These are phyloP conservation scores for Spongilla lacustris DNA, from an alignment of 37 sponge, comb jelly and placozoan species.

Conservation along the genomic window DNA sequence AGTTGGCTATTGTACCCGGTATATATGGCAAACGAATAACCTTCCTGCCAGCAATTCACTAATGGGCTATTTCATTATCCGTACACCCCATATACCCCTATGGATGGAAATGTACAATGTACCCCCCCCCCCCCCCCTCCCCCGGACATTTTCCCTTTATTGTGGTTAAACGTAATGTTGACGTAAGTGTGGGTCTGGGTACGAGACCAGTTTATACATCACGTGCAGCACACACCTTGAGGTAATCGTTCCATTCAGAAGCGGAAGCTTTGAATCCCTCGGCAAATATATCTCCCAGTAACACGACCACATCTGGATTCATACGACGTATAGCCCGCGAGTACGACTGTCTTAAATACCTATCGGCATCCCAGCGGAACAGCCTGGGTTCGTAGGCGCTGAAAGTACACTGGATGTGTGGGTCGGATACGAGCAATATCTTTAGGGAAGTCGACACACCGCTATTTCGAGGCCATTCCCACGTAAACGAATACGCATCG, in stretches of 20 bases:
- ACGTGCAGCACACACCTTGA: conserved; percentile 26
- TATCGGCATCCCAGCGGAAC: conserved; percentile 57
- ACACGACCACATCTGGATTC: conserved; percentile 30
- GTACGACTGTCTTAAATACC: conserved; percentile 32
- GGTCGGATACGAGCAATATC: conserved; percentile 15
- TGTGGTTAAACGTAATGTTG: too few species aligned
- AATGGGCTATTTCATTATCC: too few species aligned
- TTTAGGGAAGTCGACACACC: neutral
- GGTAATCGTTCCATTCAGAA: conserved; percentile 34
- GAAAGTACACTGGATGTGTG: conserved; percentile 39
- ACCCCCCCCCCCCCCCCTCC: too few species aligned
- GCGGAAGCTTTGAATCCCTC: conserved; percentile 42
- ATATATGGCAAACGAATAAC: too few species aligned
- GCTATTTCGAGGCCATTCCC: neutral
- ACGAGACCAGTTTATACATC: too few species aligned
- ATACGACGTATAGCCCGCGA: neutral
- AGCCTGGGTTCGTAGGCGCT: conserved; percentile 29
- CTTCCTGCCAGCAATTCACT: too few species aligned
- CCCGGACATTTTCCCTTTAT: too few species aligned
- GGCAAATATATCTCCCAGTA: conserved; percentile 51
- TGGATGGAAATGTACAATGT: too few species aligned
- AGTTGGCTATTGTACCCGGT: too few species aligned
- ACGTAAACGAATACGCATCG: neutral
- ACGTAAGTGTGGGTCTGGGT: too few species aligned
- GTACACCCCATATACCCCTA: too few species aligned